These are phyloP conservation scores for Tubulanus polymorphus DNA, from an alignment of 2,888 invertebrate species.

Conservation along the genomic window DNA sequence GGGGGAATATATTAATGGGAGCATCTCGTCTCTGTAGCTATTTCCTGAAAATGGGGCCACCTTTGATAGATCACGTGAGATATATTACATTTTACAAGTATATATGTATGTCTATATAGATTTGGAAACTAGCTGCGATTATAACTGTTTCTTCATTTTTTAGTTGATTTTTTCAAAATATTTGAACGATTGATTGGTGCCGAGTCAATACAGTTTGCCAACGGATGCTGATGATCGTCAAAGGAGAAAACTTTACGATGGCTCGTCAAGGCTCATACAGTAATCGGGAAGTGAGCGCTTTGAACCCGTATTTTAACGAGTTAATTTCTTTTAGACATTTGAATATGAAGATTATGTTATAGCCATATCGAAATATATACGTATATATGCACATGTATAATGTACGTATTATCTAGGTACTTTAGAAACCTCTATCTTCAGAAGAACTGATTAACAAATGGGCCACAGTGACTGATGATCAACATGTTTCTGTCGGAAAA, in stretches of 20 bases:
- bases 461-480: conserved; percentile 33
- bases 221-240: conserved; percentile 39
- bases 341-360: not conserved
- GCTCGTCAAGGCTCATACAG: conserved; percentile 27
- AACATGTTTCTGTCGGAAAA: conserved; percentile 46
- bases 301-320: conserved; percentile 27
- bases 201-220: conserved; percentile 37
- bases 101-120: too few relatives aligned
- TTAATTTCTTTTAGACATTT: conserved; percentile 15
- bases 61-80: conserved; percentile 51
- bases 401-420: conserved; percentile 27
- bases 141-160: conserved; percentile 13
- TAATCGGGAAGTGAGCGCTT: conserved; percentile 24
- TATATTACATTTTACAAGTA: too few relatives aligned
- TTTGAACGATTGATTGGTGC: conserved; percentile 39
- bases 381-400: not conserved
- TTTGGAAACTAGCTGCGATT: too few relatives aligned
- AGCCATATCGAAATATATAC: not conserved
- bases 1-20: conserved; percentile 45
- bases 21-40: conserved; percentile 49
- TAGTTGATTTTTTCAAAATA: conserved; percentile 35
- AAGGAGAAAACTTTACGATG: conserved; percentile 34
- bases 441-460: conserved; percentile 38
- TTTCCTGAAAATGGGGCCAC: conserved; percentile 46
- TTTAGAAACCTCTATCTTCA: too few relatives aligned